These are phyloP conservation scores for Noctua janthina DNA, from an alignment of 2,888 invertebrate genomes.

Conservation along the genomic window DNA sequence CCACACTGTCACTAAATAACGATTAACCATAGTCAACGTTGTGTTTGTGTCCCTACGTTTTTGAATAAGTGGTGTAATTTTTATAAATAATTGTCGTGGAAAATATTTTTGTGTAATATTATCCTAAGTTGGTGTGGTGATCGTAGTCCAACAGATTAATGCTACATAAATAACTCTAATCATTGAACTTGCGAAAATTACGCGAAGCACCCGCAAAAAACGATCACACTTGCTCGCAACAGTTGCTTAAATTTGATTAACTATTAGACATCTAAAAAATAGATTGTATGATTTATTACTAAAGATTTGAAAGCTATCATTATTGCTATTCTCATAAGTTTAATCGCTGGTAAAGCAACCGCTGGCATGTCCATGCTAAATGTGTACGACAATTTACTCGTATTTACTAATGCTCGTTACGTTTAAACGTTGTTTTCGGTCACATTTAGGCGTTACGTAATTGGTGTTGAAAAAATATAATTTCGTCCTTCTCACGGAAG, in stretches of 20 bases:
- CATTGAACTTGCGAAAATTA: conserved; percentile 56
- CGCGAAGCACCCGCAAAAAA: conserved; percentile 58
- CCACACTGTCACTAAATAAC: conserved; percentile 78
- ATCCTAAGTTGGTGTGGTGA: conserved; percentile 32
- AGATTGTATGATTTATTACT: conserved; percentile 68
- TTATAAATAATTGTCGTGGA: conserved; percentile 64
- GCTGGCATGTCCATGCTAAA: conserved; percentile 71
- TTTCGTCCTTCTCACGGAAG: conserved; percentile 84
- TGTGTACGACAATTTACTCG: conserved; percentile 70
- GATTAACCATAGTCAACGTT: conserved; percentile 75
- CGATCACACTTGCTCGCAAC: conserved; percentile 60
- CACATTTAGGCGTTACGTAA: conserved; percentile 79
- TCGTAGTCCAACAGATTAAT: conserved; percentile 52
- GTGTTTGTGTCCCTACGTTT: conserved; percentile 60
- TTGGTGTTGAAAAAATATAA: conserved; percentile 86
- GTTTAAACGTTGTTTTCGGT: conserved; percentile 80
- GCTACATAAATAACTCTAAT: conserved; percentile 48
- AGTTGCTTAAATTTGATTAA: conserved; percentile 69
- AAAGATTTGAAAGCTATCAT: conserved; percentile 64
- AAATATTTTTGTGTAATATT: conserved; percentile 50
- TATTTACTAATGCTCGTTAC: conserved; percentile 73
- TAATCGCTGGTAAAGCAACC: conserved; percentile 33
- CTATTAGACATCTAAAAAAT: conserved; percentile 63
- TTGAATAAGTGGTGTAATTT: conserved; percentile 68
- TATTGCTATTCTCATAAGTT: conserved; percentile 63